Conservation (phyloP, 1,140 invertebrate genomes). For the Pentalonia nigronervosa region DNA sequence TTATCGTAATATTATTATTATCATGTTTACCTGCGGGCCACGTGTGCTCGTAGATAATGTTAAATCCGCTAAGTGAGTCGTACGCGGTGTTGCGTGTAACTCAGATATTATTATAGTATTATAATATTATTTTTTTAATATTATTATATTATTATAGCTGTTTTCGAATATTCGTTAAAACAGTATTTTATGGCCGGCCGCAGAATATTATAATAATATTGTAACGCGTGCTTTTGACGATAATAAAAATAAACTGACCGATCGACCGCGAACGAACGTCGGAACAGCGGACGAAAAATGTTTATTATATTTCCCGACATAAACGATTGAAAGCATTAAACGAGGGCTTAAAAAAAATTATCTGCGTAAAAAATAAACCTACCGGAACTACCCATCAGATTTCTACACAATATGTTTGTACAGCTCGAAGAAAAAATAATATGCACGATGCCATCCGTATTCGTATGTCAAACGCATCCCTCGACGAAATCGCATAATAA, state of each 20-base stretch:
- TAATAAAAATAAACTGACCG: neutral
- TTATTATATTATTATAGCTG: neutral
- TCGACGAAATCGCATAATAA: neutral
- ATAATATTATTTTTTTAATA: neutral
- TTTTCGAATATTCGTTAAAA: neutral
- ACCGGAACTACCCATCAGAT: neutral
- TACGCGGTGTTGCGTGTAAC: constrained; percentile 10
- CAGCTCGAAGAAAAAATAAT: no score
- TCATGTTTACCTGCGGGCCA: neutral
- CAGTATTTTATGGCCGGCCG: neutral
- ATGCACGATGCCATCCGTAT: neutral
- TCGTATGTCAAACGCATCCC: neutral
- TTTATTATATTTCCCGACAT: neutral
- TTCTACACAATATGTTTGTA: neutral
- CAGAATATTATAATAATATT: neutral
- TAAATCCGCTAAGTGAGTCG: constrained; percentile 2
- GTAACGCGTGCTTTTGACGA: neutral
- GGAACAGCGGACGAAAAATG: neutral
- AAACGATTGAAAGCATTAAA: neutral
- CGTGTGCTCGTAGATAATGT: constrained; percentile 7
- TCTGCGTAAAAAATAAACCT: neutral
- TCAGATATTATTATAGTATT: neutral
- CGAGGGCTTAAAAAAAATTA: neutral
- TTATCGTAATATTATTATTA: neutral
- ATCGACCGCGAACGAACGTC: neutral